A percentile compares a stretch with the other conserved stretches of the same genome.
Conservation (phyloP, 2,888 invertebrate genomes). For the Dolomedes plantarius region DNA sequence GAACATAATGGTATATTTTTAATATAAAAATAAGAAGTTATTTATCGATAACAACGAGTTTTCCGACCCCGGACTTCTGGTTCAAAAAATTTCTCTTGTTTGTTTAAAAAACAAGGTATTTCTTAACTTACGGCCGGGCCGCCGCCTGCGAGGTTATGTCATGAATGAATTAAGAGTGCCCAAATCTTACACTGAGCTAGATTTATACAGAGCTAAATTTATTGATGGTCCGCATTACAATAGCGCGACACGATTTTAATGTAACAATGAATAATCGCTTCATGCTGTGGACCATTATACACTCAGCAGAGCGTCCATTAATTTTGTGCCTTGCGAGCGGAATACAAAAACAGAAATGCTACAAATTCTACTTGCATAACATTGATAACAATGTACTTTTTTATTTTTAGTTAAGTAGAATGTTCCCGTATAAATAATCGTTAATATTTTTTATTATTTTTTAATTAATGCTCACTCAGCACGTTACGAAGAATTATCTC, state of each 20-base stretch:
- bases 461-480: too few species aligned
- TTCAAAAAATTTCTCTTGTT: slow-evolving; percentile 43
- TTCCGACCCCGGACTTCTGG: slow-evolving; percentile 60
- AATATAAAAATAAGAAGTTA: slow-evolving; percentile 44
- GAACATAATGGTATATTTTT: slow-evolving; percentile 24
- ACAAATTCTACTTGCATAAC: slow-evolving; percentile 15
- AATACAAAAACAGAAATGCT: slow-evolving; percentile 39
- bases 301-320: slow-evolving; percentile 32
- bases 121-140: slow-evolving; percentile 20
- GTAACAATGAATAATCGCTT: slow-evolving; percentile 31
- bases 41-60: slow-evolving; percentile 40
- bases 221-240: slow-evolving; percentile 46
- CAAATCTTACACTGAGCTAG: slow-evolving; percentile 44
- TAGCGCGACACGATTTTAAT: slow-evolving; percentile 44
- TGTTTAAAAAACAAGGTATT: slow-evolving; percentile 52
- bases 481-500: too few species aligned
- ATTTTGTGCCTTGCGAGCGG: slow-evolving; percentile 35
- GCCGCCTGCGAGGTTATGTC: slow-evolving; percentile 27
- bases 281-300: slow-evolving; percentile 33
- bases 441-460: too few species aligned
- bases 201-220: slow-evolving; percentile 49
- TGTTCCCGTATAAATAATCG: too few species aligned
- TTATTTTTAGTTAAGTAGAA: neutral
- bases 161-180: slow-evolving; percentile 34
- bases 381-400: neutral